Evolutionary conservation across 92 coral and sea anemone species (phyloP), one percentile per base, ranked within the genome.

Genomic region (Siderastrea radians): DNA sequence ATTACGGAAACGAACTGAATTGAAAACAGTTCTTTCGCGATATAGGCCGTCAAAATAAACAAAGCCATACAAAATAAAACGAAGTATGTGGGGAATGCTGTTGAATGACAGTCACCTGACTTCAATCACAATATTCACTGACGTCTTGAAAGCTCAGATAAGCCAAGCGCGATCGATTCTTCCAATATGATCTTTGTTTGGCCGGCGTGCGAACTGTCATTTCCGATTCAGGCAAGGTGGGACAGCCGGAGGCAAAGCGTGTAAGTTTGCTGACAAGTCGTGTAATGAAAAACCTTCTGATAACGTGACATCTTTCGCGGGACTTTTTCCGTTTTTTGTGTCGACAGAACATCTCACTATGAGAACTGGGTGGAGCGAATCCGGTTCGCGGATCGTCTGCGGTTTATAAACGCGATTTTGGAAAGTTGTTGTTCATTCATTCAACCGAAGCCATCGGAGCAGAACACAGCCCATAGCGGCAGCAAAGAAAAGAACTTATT

Each of bases 331-430:
- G 57, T 63, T 52, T 69, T 71, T 47, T 49, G 48, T 26, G 77
- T 48, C 68, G 48, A 48, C 44, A 61, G 53, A 54, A 58, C 51
- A 58, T 16, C 19, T 54, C 63, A 72, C 65, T 54, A 48, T n/a
- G 17, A 75, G 70, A 13, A 3, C 45, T 82, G 67, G 65, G 67
- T 55, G 86, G 78, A 70, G 57, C 16, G 54, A 68, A 52, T 82
- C 86, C 86, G 86, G 86, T 55, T n/a, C 13, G 1, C 55, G 57
- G 54, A 69, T n/a, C 61, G 75, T 70, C 86, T 82, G 86, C 78
- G 86, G 86, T 82, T 57, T 67, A 80, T 66, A 80, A 68, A 13
- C 1, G 46, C 51, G 46, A 9, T 69, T 16, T 8, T 6, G 12
- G 3, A n/a, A 2, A n/a, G 64, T 52, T 45, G 77, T 47, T 69